Conservation (phyloP, 2,113 vertebrate species). For the Muntiacus muntjak region DNA sequence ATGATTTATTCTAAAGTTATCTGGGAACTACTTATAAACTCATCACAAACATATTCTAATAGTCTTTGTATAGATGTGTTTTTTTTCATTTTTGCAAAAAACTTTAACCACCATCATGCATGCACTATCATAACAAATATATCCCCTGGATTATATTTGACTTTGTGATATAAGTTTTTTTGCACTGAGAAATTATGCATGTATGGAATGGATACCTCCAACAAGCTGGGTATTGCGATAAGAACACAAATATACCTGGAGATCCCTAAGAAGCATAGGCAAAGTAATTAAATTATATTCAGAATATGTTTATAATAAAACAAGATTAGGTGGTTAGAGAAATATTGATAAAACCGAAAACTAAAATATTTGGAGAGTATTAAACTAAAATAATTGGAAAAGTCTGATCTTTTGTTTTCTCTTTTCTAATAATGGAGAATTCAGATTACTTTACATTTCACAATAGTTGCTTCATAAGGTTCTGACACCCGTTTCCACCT, state of each 20-base stretch:
- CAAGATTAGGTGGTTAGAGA: neutral
- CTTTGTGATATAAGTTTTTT: neutral
- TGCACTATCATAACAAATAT: neutral
- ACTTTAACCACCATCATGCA: neutral
- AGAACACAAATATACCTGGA: neutral
- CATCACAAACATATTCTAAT: neutral
- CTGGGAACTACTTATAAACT: neutral
- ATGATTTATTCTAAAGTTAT: neutral
- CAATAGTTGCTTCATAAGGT: neutral
- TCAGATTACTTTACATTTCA: conserved; percentile 1
- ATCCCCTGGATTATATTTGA: neutral
- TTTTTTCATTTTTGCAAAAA: neutral
- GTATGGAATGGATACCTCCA: neutral
- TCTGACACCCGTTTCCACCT: neutral
- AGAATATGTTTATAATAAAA: neutral
- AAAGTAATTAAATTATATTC: neutral
- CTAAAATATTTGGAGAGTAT: neutral
- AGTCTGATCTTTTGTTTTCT: neutral
- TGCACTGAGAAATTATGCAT: neutral
- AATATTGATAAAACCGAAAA: neutral
- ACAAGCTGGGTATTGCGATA: neutral
- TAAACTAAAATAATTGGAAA: neutral
- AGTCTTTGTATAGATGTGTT: neutral
- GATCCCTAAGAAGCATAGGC: neutral
- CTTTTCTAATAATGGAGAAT: neutral